Base-by-base conservation (phyloP, 2,797 vertebrate genomes). In the Rhinatrema bivittatum region DNA sequence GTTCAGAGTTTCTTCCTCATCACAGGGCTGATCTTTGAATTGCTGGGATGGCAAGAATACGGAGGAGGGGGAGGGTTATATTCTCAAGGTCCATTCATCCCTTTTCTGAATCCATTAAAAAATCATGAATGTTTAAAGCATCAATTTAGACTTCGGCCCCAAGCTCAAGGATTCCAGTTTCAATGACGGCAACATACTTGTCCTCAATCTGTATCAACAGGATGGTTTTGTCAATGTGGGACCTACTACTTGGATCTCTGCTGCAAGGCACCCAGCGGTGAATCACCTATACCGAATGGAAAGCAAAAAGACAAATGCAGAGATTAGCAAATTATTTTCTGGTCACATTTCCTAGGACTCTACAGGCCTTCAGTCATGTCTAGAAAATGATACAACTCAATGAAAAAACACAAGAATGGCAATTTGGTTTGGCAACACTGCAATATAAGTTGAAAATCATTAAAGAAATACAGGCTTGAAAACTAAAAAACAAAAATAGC, bases 191-290 rank as follows among this genome's bases (percentile, higher is more conserved):
- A 82, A 99, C 91, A 7, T 96, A 89, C 83, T 94, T 98, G 65
- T 98, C 94, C 56, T 97, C 94, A 68, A 99, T 96, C 84, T 97
- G 92, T 76, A 98, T 90, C 80, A 99, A 91, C 81, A 99, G 89
- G 84, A 99, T 97, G 82, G 92, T 91, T 81, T 94, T 98, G 81
- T 99, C 91, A 65, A 95, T 93, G 74, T 97, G 96, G 74, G 94
- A 97, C 61, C 93, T 90, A 74, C 76, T 90, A 74, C 88, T 86
- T 68, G 89, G 89, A 71, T 99, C 96, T 81, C 93, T 89, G 83
- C 93, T 96, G 87, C 92, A 97, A 95, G 94, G 94, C 91, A 97
- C 91, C 94, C 94, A 99, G 74, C 93, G 93, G 93, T 99, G 94
- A 94, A 99, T 94, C 87, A 98, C 96, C 94, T 99, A 50, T 16